Evolutionary conservation across 2,888 invertebrate genomes (phyloP), one percentile per base, ranked within the genome.

Genomic region (Hyposoter dolosus): DNA sequence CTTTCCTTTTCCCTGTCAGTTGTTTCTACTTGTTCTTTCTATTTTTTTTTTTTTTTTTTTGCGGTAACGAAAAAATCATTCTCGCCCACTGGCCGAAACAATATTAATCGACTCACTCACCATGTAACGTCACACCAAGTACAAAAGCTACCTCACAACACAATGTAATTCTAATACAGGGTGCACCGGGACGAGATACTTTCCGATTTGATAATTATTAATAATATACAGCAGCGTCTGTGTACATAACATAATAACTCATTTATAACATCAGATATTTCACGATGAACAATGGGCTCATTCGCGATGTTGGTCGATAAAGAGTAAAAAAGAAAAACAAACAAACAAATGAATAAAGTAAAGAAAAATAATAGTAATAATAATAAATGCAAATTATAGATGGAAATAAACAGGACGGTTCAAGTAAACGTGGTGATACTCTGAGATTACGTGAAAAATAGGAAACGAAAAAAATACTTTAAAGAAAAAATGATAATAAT

Each of bases 101-200:
- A 83, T 75, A 77, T 45, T 15, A 40, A 90, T 89, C 86, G 87
- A 90, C 89, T 91, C 89, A 91, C 89, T 91, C 89, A 91, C 90
- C 90, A 91, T 92, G 90, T 90, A 92, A 83, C 89, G 91, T 91
- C 88, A 90, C 89, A 91, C 90, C 90, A 86, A 93, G 93, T 94
- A 94, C 93, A 93, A 93, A 93, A 92, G 90, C 92, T 94, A 93
- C 93, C 93, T 93, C 93, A 93, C 91, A 91, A 82, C 86, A 82
- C 90, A 90, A 93, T 88, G 75, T 88, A 82, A 63, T 80, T 60
- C 56, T 78, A 78, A 92, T 92, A 94, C 94, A 94, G 93, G 94
- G 94, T 94, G 93, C 93, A 92, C 91, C 90, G 90, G 90, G 60
- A 77, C 53, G 81, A 89, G 89, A 85, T 85, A 60, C 90, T 91